phyloP scores from a whole-genome alignment of 2,797 vertebrate species.

The Pangasius macronema region DNA sequence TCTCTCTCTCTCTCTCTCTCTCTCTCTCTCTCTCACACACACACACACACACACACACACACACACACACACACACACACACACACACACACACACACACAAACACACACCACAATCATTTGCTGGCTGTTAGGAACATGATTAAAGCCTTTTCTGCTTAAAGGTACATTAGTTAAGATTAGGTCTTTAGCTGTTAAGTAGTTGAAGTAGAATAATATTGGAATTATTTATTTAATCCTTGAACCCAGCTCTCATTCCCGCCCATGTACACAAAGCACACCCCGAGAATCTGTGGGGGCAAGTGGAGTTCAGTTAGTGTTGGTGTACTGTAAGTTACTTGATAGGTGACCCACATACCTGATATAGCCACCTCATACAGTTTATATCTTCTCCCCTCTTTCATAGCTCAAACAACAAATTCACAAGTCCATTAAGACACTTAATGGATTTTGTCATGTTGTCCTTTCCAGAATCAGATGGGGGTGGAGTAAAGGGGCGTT shows the following conservation, averaged over 20 bases:
- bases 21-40: background rate
- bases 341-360: background rate
- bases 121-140: background rate
- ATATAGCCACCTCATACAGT: background rate
- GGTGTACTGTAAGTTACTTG: background rate
- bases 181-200: background rate
- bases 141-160: background rate
- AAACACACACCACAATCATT: background rate
- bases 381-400: background rate
- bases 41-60: background rate
- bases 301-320: background rate
- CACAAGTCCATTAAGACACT: background rate
- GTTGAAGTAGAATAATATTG: background rate
- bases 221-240: background rate
- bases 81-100: background rate
- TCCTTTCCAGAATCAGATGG: background rate
- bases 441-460: background rate
- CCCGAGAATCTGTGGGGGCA: background rate
- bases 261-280: background rate
- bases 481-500: background rate
- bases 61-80: background rate
- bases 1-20: slow-evolving; percentile 5
- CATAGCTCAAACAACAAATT: background rate
- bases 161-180: background rate
- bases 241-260: background rate